phyloP scores from a whole-genome alignment of 1,140 invertebrate species.

The Diachasmimorpha longicaudata region DNA sequence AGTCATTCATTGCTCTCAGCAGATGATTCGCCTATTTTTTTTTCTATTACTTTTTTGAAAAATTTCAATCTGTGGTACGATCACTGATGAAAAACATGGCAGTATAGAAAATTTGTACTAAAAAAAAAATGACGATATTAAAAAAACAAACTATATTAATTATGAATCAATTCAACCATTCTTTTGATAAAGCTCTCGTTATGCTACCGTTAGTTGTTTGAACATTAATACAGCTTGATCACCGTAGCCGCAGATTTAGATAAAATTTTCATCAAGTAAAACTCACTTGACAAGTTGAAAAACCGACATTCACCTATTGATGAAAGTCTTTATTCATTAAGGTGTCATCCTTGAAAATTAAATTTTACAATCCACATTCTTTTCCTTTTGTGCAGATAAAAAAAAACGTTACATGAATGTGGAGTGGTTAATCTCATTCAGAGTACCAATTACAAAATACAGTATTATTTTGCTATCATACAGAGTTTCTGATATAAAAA shows the following conservation, averaged over 20 bases:
- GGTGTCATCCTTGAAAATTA: neutral
- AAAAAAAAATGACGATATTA: neutral
- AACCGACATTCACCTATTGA: neutral
- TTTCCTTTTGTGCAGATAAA: neutral
- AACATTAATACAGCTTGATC: constrained; percentile 24
- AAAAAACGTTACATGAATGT: constrained; percentile 4
- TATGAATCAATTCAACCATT: neutral
- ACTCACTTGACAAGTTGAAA: neutral
- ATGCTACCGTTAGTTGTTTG: constrained; percentile 25
- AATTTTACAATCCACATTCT: neutral
- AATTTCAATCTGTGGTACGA: neutral
- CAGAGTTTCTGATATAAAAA: constrained; percentile 60
- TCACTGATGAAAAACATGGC: neutral
- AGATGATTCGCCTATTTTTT: neutral
- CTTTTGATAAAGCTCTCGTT: constrained; percentile 24
- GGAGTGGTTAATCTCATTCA: constrained; percentile 44
- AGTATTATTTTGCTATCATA: constrained; percentile 59
- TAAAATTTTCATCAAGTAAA: constrained; percentile 3
- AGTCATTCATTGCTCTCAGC: constrained; percentile 8
- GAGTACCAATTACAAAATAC: constrained; percentile 60
- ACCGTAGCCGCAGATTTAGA: constrained; percentile 1
- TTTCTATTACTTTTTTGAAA: neutral
- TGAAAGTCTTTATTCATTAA: too few species aligned
- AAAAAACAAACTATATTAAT: neutral
- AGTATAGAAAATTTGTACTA: neutral